Evolutionary conservation across 2,113 vertebrate species (phyloP).

Genomic region (Cardinalis cardinalis): DNA sequence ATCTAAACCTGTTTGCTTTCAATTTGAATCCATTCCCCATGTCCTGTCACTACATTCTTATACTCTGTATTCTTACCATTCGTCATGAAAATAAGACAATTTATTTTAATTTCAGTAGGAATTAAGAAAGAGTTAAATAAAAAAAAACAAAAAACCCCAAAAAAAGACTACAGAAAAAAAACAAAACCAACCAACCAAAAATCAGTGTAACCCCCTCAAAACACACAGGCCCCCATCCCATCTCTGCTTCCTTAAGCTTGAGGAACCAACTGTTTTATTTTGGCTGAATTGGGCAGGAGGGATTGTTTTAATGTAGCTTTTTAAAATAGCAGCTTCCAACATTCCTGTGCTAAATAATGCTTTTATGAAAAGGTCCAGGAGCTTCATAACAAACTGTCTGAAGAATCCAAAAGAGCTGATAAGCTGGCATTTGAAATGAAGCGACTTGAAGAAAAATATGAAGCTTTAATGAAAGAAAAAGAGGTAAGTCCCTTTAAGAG

Average conservation of each 20-base stretch:
- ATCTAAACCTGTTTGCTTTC: neutral
- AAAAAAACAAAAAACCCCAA: neutral
- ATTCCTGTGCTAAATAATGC: neutral
- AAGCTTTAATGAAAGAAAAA: slow-evolving; percentile 91
- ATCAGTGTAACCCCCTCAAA: fast-evolving
- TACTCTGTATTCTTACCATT: neutral
- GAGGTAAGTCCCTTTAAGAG: slow-evolving; percentile 75
- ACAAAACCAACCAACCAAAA: neutral
- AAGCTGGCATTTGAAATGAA: slow-evolving; percentile 92
- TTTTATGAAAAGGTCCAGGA: slow-evolving; percentile 85
- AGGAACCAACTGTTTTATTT: neutral
- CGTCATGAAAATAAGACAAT: neutral
- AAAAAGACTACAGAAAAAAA: neutral
- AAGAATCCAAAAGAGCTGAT: slow-evolving; percentile 91
- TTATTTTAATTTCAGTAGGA: neutral
- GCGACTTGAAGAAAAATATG: slow-evolving; percentile 89
- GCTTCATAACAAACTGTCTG: slow-evolving; percentile 88
- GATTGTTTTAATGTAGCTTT: neutral
- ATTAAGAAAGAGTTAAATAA: neutral
- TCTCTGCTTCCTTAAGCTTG: neutral
- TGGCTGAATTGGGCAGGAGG: neutral
- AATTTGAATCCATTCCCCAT: neutral
- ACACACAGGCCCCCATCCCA: fast-evolving
- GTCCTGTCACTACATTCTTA: neutral
- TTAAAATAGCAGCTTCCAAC: neutral